Evolutionary conservation across 2,797 vertebrate genomes (phyloP), one percentile per base, ranked within the genome.

Genomic region (Silurus aristotelis): DNA sequence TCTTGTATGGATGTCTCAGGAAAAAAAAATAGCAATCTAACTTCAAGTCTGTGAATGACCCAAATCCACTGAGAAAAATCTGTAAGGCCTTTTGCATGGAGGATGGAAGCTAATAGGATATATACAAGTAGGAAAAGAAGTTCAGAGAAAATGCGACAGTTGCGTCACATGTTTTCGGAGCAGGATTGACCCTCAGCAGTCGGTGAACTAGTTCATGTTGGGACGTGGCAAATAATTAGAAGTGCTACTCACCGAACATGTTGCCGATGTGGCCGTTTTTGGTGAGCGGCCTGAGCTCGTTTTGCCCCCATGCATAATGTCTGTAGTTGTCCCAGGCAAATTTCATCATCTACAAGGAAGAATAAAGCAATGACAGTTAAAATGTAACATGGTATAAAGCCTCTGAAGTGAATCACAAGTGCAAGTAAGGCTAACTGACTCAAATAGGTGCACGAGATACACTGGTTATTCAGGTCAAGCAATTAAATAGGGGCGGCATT

Each of bases 311-410:
- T 6, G 98, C 98, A 0, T 96, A 98, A 15, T 31, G 95, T 89
- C 94, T 96, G 94, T 99, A 99, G 95, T 95, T 99, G 89, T 97
- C 96, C 98, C 98, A 99, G 89, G 98, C 96, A 66, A 99, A 99
- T 91, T 96, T 98, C 98, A 99, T 99, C 98, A 99, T 99, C 98
- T 99, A 94, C 1, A 91, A 7, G 90, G 85, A 90, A 20, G 17
- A 85, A 78, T 3, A 80, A 27, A 25, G 6, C 13, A 64, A 43
- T 1, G 0, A 19, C 0, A 0, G 25, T 71, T 55, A 15, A 68
- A 82, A 64, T 70, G 38, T 38, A 38, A 6, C 43, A 46, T 1
- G 1, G 1, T 12, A 22, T 61, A 60, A 48, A 46, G 2, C 68
- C 19, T 70, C 17, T 19, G 20, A 22, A 55, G 10, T 25, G 0